Base-by-base conservation (phyloP, 2,797 vertebrate genomes). In the Amblyopsis hoosieri region DNA sequence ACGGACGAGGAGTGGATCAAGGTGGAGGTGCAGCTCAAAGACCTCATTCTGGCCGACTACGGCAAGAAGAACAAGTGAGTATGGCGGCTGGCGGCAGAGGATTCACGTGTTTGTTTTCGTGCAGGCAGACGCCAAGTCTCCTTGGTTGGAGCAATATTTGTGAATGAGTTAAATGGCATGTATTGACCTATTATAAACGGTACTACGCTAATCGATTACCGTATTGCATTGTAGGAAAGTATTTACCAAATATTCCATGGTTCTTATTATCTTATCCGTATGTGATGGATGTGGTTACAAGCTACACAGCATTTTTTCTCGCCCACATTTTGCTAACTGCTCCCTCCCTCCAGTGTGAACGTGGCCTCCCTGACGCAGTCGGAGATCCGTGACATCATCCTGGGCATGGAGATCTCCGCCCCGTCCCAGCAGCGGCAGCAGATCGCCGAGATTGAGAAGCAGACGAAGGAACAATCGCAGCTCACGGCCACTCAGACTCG, bases 21-120 rank as follows among this genome's bases (percentile, higher is more conserved):
- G 79, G 98, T 99, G 76, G 98, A 99, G 74, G 97, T 99, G 84
- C 97, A 99, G 69, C 96, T 99, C 64, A 99, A 99, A 74, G 98
- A 99, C 84, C 93, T 99, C 42, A 99, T 99, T 82, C 88, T 99
- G 83, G 98, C 98, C 0, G 97, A 99, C 82, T 99, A 99, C 0
- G 98, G 98, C 86, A 99, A 99, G 90, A 99, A 99, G 90, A 99
- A 99, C 94, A 99, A 99, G 98, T 99, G 83, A 93, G 96, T 62
- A 3, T 15, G 4, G 9, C 9, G 15, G 2, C 31, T 4, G 42
- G 33, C 14, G 1, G 37, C 13, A 4, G 3, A 5, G 10, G 11
- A 53, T 54, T 19, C 11, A 54, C 15, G 2, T 7, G 37, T 42
- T 42, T 42, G 37, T 9, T 42, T 42, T 42, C 2, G 9, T 42